These are phyloP conservation scores for Leptopilina boulardi DNA, from an alignment of 1,140 invertebrate genomes.

Conservation along the genomic window DNA sequence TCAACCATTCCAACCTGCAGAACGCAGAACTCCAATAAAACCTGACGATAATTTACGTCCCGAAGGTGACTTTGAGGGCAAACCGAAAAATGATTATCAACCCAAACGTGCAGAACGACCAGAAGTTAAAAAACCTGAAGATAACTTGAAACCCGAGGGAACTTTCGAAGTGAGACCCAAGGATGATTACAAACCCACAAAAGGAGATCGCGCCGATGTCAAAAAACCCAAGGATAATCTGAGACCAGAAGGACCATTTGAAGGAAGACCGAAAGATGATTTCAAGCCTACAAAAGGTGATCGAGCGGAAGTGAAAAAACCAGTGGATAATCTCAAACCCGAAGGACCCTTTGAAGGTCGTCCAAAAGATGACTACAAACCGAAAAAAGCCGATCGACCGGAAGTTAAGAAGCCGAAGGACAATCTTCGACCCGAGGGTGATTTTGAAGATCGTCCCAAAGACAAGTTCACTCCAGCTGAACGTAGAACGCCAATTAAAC, in stretches of 20 bases:
- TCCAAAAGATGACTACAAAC: constrained; percentile 75
- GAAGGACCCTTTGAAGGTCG: constrained; percentile 79
- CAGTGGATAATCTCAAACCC: constrained; percentile 77
- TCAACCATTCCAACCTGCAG: constrained; percentile 63
- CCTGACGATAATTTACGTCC: constrained; percentile 77
- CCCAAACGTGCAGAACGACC: constrained; percentile 70
- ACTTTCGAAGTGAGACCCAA: constrained; percentile 72
- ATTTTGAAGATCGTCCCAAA: constrained; percentile 59
- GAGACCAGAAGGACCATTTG: constrained; percentile 80
- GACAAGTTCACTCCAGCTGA: constrained; percentile 62
- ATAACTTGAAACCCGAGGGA: constrained; percentile 80
- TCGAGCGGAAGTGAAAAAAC: constrained; percentile 66
- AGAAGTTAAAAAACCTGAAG: constrained; percentile 75
- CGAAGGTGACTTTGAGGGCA: constrained; percentile 51
- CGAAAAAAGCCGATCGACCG: constrained; percentile 77
- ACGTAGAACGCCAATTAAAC: constrained; percentile 53
- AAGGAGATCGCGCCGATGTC: constrained; percentile 43
- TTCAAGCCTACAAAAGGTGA: constrained; percentile 76
- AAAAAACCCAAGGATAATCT: constrained; percentile 78
- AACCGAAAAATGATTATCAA: constrained; percentile 56
- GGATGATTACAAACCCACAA: constrained; percentile 59
- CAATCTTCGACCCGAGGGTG: constrained; percentile 76
- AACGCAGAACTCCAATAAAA: constrained; percentile 72
- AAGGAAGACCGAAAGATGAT: constrained; percentile 75
- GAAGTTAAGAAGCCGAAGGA: constrained; percentile 78